Evolutionary conservation across 1,140 invertebrate genomes (phyloP).

Genomic region (Papilio aristodemus): DNA sequence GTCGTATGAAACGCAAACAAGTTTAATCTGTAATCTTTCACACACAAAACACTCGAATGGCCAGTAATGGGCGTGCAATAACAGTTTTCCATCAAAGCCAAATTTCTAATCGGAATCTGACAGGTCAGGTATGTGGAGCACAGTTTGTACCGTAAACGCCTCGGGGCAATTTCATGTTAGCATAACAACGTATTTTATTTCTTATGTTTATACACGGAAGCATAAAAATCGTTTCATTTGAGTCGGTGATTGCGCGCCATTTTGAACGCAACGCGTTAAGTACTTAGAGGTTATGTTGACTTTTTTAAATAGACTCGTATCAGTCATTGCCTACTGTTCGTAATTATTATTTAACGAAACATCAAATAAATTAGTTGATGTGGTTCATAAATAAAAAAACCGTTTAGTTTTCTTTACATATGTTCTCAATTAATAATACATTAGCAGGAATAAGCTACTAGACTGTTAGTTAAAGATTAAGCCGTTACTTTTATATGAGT

Average conservation of each 20-base stretch:
- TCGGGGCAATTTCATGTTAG: constrained; percentile 35
- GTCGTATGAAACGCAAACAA: constrained; percentile 27
- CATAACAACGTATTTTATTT: constrained; percentile 33
- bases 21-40: constrained; percentile 38
- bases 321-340: constrained; percentile 10
- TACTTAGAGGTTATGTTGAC: constrained; percentile 7
- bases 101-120: constrained; percentile 58
- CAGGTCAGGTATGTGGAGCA: constrained; percentile 52
- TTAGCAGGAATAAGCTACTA: neutral
- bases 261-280: constrained; percentile 8
- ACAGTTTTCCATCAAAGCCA: constrained; percentile 60
- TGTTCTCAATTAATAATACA: constrained; percentile 14
- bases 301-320: constrained; percentile 22
- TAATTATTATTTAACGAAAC: constrained; percentile 25
- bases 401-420: neutral
- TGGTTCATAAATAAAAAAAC: constrained; percentile 3
- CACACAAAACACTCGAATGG: constrained; percentile 29
- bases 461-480: neutral
- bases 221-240: constrained; percentile 25
- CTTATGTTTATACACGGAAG: constrained; percentile 23
- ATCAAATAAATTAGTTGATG: constrained; percentile 6
- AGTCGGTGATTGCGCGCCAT: constrained; percentile 6
- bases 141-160: constrained; percentile 54
- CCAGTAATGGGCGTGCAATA: constrained; percentile 44
- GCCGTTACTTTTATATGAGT: neutral